Evolutionary conservation across 2,113 vertebrate genomes (phyloP), one percentile per base, ranked within the genome.

Genomic region (Gopherus flavomarginatus): DNA sequence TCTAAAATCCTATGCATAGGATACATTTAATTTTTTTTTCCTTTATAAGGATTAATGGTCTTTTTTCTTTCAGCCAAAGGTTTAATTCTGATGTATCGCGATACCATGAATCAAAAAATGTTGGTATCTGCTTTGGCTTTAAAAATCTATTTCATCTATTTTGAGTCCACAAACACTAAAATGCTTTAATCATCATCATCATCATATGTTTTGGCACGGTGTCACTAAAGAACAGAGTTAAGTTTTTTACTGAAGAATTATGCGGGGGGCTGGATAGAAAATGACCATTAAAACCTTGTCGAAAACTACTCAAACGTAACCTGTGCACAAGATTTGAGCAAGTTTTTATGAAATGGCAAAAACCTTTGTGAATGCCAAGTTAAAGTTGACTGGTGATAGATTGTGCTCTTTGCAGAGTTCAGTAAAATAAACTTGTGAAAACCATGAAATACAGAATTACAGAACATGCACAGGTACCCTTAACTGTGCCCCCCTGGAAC

Each of bases 181-280:
- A 69, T 38, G n/a, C 8, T 38, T 69, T 69, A 69, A n/a, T 69
- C 35, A 62, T 59, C 24, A n/a, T 69, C 35, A 62, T 59, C 24
- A 59, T 12, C 11, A 35, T 21, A 9, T 38, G 59, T 29, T 69
- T 69, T 69, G 31, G 16, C 35, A 69, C 21, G 19, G 14, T 38
- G 65, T 38, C 65, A 69, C 19, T 69, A 69, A 14, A 62, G 6
- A 62, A 29, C 13, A 35, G 11, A 62, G 13, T 31, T 62, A 31
- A 31, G 57, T 13, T 62, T 62, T 62, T 62, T 31, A 57, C 24
- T 57, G 56, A 57, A 57, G 10, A 31, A 31, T 31, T 27, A 62
- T 0, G 13, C 29, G 14, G 3, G 6, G 24, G 11, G 3, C 2
- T 5, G 11, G 1, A 49, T 49, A 24, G 27, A 12, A 59, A 59